Evolutionary conservation across 2,113 vertebrate species (phyloP), one percentile per base, ranked within the genome.

Genomic region (Erinaceus europaeus): DNA sequence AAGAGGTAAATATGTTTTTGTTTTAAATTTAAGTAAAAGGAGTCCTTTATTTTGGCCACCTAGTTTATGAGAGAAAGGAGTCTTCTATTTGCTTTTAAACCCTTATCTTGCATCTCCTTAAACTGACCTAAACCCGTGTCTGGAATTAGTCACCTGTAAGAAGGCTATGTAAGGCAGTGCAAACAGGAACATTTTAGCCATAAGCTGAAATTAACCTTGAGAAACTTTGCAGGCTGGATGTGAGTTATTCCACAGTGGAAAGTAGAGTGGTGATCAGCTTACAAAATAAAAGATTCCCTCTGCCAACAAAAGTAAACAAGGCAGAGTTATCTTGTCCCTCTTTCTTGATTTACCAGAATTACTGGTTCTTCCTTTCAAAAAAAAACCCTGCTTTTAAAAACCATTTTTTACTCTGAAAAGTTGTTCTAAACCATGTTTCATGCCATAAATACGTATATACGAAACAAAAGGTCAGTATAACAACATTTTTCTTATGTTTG

Each of bases 181-280:
- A 71, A 74, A 59, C 44, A 81, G 88, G 36, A 21, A 13, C 36
- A 44, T 61, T 93, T 92, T 71, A 65, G 15, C 59, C 46, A 36
- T 85, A 94, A 80, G 48, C 53, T 84, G 74, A 90, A 91, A 53
- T 88, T 61, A 85, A 91, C 62, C 82, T 88, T 71, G 23, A 71
- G 90, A 83, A 71, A 71, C 27, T 53, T 94, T 55, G 34, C 25
- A 69, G 2, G 36, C 29, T 62, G 67, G 52, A 23, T 40, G 42
- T 65, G 65, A 74, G 13, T 20, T n/a, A 14, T 17, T 50, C 10
- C 13, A 0, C 3, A 6, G 11, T 25, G 52, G 46, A 32, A 59
- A 64, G 34, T 1, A 36, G 34, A 87, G 29, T 34, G 64, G 17
- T 21, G 65, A 25, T 72, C 53, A 32, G 59, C 79, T 78, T 67